Percentiles rank a stretch among this genome's conserved stretches.
Conservation (phyloP, 2,113 vertebrate species). For the Neogale vison region DNA sequence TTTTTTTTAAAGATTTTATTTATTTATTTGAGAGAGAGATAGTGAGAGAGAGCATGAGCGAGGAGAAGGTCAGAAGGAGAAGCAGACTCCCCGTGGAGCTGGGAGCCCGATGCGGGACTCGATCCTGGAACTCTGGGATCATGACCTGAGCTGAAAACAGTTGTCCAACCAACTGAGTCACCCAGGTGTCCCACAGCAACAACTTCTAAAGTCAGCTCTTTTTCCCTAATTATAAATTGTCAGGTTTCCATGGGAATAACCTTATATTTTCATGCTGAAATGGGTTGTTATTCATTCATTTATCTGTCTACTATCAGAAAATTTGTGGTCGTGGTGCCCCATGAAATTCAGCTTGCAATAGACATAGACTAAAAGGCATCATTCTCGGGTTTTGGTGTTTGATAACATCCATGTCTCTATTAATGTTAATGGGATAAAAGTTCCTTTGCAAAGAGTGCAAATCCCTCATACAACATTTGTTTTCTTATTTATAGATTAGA, state of each 20-base stretch:
- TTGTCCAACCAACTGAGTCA: no score
- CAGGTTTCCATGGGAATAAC: neutral
- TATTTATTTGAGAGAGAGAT: no score
- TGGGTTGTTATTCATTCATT: neutral
- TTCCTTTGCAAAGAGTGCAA: neutral
- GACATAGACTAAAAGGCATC: neutral
- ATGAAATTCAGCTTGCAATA: neutral
- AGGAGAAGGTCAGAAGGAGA: no score
- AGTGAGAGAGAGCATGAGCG: no score
- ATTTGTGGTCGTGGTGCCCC: neutral
- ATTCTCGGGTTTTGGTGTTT: neutral
- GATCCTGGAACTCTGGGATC: no score
- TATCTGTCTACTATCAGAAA: neutral
- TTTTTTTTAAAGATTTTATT: no score
- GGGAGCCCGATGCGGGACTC: no score
- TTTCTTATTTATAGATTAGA: neutral
- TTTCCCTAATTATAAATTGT: neutral
- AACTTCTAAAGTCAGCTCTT: neutral
- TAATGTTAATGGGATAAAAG: neutral
- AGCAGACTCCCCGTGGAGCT: no score
- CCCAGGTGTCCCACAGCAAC: neutral
- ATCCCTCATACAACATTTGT: neutral
- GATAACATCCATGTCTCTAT: neutral
- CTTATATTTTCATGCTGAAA: neutral
- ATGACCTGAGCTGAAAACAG: no score